Evolutionary conservation across 2,113 vertebrate genomes (phyloP).

Genomic region (Pterophyllum scalare): DNA sequence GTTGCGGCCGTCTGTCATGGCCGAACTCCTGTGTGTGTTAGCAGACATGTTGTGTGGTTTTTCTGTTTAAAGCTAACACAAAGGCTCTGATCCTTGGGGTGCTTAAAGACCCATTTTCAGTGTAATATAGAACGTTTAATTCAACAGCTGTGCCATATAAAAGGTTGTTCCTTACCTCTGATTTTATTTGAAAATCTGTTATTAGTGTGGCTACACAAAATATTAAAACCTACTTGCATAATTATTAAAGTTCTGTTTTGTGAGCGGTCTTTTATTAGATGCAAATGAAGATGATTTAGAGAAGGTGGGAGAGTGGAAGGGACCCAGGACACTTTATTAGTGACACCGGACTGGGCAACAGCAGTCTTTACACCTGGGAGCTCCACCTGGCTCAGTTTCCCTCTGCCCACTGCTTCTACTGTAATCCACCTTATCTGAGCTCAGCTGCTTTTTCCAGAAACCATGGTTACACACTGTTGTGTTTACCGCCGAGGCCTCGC

Average conservation of each 20-base stretch:
- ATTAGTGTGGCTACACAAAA: neutral
- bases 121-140: neutral
- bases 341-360: constrained; percentile 33
- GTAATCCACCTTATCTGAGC: constrained; percentile 43
- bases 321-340: constrained; percentile 60
- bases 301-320: constrained; percentile 3
- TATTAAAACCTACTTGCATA: neutral
- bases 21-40: no score
- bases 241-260: neutral
- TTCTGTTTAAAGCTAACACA: neutral
- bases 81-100: neutral
- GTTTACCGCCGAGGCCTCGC: constrained; percentile 42
- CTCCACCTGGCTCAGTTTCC: constrained; percentile 63
- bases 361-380: constrained; percentile 46
- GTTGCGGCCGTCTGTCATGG: no score
- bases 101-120: neutral
- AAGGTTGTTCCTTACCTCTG: neutral
- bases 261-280: neutral
- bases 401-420: constrained; percentile 12
- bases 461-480: constrained; percentile 55
- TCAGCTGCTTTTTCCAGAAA: constrained; percentile 37
- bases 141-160: neutral
- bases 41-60: no score
- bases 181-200: neutral
- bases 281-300: neutral